A percentile compares a stretch with the other conserved stretches of the same genome.
phyloP scores from a whole-genome alignment of 2,797 vertebrate species.

The Yasuhikotakia modesta region DNA sequence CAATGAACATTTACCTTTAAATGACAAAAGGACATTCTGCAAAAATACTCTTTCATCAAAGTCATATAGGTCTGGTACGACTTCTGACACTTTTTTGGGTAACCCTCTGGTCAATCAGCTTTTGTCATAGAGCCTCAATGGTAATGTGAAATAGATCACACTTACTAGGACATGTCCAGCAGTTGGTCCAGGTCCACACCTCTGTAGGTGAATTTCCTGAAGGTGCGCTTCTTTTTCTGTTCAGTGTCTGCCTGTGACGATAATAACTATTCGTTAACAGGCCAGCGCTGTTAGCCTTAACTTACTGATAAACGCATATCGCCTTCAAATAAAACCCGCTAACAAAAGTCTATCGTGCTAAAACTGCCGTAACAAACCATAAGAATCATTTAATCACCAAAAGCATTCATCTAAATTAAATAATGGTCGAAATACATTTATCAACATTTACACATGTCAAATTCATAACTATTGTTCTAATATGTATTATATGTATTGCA shows the following conservation, averaged over 20 bases:
- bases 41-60: too few species aligned
- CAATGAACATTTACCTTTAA: too few species aligned
- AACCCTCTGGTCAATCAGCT: too few species aligned
- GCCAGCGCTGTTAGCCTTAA: rapidly evolving
- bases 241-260: slow-evolving; percentile 88
- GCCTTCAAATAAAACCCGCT: too few species aligned
- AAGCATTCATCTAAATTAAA: too few species aligned
- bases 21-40: too few species aligned
- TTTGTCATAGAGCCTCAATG: neutral
- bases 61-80: too few species aligned
- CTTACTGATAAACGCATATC: too few species aligned
- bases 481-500: rapidly evolving
- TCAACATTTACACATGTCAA: rapidly evolving
- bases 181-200: slow-evolving; percentile 98
- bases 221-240: slow-evolving; percentile 98
- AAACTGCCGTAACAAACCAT: neutral
- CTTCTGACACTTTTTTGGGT: too few species aligned
- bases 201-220: slow-evolving; percentile 96
- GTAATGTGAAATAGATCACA: neutral
- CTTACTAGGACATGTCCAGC: slow-evolving; percentile 98
- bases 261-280: neutral
- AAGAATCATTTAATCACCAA: neutral
- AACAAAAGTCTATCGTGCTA: too few species aligned
- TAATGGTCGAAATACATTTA: neutral
- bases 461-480: rapidly evolving